Conservation (phyloP, 2,888 invertebrate species). For the Portevinia maculata region DNA sequence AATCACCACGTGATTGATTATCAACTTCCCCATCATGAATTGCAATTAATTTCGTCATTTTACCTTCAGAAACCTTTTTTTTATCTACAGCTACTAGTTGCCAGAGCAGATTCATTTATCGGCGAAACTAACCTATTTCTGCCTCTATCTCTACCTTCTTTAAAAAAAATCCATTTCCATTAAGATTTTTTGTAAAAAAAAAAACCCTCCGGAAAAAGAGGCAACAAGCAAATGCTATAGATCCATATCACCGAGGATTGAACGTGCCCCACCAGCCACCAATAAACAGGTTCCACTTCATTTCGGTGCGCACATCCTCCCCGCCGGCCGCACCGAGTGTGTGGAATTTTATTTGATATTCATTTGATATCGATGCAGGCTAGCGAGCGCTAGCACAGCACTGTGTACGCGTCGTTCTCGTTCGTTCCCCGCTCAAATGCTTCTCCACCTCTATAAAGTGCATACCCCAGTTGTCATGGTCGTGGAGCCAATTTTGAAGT, state of each 20-base stretch:
- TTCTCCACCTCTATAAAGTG: background rate
- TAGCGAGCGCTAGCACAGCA: background rate
- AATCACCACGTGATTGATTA: slow-evolving; percentile 65
- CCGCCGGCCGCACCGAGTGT: background rate
- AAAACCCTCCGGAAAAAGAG: slow-evolving; percentile 1
- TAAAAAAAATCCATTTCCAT: slow-evolving; percentile 22
- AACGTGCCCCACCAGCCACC: slow-evolving; percentile 40
- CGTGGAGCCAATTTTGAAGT: slow-evolving; percentile 38
- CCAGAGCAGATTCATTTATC: slow-evolving; percentile 16
- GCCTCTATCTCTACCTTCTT: background rate
- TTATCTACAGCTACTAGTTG: background rate
- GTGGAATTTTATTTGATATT: slow-evolving; percentile 61
- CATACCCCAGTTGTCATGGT: slow-evolving; percentile 23
- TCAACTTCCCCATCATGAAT: slow-evolving; percentile 26
- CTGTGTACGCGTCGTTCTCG: background rate
- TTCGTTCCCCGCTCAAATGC: background rate
- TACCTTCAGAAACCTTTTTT: slow-evolving; percentile 6
- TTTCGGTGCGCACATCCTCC: background rate
- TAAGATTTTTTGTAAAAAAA: slow-evolving; percentile 25
- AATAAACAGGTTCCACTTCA: slow-evolving; percentile 62
- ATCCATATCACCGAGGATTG: slow-evolving; percentile 38
- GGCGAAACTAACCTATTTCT: slow-evolving; percentile 33
- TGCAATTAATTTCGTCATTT: slow-evolving; percentile 55
- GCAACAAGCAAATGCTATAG: slow-evolving; percentile 5
- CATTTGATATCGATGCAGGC: slow-evolving; percentile 59